Conservation (phyloP, 2,888 invertebrate genomes). For the Pedicia rivosa region DNA sequence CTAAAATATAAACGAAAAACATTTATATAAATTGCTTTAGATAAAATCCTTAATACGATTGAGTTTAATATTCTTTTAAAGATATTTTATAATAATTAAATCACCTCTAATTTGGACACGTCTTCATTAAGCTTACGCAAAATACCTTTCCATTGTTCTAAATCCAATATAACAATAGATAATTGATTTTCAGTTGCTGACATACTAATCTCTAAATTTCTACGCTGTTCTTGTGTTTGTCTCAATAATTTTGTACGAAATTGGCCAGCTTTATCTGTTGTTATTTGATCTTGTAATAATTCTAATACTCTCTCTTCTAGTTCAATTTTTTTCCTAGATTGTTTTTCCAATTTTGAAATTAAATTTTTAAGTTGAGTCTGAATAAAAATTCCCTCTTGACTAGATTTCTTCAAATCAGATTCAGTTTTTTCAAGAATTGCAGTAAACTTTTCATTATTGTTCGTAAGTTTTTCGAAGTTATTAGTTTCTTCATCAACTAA, state of each 20-base stretch:
- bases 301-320: constrained; percentile 48
- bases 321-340: constrained; percentile 35
- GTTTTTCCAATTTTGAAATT: constrained; percentile 33
- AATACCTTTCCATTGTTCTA: constrained; percentile 25
- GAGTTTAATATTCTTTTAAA: too few relatives aligned
- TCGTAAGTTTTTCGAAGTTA: constrained; percentile 35
- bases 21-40: constrained; percentile 19
- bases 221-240: constrained; percentile 31
- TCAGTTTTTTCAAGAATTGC: constrained; percentile 45
- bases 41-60: not conserved
- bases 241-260: constrained; percentile 29
- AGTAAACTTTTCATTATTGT: constrained; percentile 36
- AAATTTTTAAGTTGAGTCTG: constrained; percentile 23
- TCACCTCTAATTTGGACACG: constrained; percentile 14
- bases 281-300: constrained; percentile 47
- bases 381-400: constrained; percentile 26
- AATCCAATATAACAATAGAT: constrained; percentile 30
- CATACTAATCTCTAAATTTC: constrained; percentile 26
- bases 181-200: constrained; percentile 38
- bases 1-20: constrained; percentile 25
- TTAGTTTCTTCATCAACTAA: constrained; percentile 37
- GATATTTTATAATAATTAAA: too few relatives aligned
- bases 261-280: constrained; percentile 50
- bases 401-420: constrained; percentile 38
- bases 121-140: constrained; percentile 18